Conservation (phyloP, 2,797 vertebrate species). For the Tenualosa thibaudeaui region DNA sequence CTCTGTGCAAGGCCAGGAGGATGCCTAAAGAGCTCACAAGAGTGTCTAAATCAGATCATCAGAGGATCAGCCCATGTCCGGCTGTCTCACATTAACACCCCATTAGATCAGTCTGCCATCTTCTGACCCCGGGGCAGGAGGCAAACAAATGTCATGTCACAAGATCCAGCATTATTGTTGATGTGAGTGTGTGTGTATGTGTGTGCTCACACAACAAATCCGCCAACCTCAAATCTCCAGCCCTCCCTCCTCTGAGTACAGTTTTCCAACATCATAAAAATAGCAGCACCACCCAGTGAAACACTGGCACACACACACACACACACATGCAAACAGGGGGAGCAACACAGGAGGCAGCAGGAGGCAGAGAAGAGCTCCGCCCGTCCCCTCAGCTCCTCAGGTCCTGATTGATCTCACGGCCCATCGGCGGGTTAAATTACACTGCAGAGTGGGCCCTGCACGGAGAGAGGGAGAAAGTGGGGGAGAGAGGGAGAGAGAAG, state of each 20-base stretch:
- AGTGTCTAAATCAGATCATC: constrained; percentile 15
- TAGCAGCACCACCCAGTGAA: constrained; percentile 54
- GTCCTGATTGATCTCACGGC: constrained; percentile 65
- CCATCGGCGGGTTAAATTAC: constrained; percentile 69
- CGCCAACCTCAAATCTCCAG: background rate
- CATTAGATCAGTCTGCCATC: constrained; percentile 48
- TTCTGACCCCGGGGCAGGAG: constrained; percentile 49
- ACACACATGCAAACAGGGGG: background rate
- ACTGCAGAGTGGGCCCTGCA: constrained; percentile 60
- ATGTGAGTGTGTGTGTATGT: background rate
- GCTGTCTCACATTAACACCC: constrained; percentile 17
- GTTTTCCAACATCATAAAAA: constrained; percentile 44
- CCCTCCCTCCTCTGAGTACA: background rate
- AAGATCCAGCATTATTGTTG: background rate
- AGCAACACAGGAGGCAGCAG: constrained; percentile 50
- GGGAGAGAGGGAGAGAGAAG: background rate
- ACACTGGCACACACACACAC: background rate
- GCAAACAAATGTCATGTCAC: background rate
- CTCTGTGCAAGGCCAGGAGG: background rate
- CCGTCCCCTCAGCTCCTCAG: constrained; percentile 46
- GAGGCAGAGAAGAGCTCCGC: constrained; percentile 52
- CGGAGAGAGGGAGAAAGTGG: background rate
- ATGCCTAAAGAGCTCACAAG: background rate
- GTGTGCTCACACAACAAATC: background rate
- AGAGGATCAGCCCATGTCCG: background rate